A percentile compares a stretch with the other conserved stretches of the same genome.
Evolutionary conservation across 1,140 invertebrate genomes (phyloP).

Genomic region (Scaptomyza pallida): DNA sequence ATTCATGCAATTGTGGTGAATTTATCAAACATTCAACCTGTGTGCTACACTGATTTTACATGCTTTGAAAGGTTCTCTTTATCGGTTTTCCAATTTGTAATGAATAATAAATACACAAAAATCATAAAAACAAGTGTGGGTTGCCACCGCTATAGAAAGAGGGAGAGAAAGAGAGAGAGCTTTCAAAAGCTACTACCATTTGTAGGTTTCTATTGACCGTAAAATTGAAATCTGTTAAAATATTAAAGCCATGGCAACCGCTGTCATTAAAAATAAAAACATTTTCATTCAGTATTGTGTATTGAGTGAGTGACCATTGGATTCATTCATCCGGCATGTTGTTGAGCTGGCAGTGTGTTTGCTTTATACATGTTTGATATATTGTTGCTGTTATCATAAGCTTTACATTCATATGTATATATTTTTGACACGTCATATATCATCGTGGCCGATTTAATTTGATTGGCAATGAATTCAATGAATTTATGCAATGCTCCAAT

Average conservation of each 20-base stretch:
- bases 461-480: constrained; percentile 3
- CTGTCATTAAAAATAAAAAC: not conserved
- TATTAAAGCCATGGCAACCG: not conserved
- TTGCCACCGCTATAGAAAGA: not conserved
- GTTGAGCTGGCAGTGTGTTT: constrained; percentile 28
- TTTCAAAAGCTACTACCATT: too few species aligned
- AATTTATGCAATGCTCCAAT: constrained; percentile 1
- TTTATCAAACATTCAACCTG: constrained; percentile 52
- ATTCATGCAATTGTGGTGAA: constrained; percentile 39
- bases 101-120: constrained; percentile 25
- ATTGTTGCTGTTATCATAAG: constrained; percentile 15
- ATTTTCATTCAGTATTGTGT: not conserved
- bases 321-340: not conserved
- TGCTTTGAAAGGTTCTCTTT: constrained; percentile 21
- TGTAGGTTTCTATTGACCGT: not conserved
- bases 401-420: not conserved
- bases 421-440: constrained; percentile 15
- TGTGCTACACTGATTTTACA: constrained; percentile 16
- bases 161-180: not conserved
- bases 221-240: constrained; percentile 7
- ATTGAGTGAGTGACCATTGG: not conserved
- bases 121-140: not conserved
- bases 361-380: constrained; percentile 45
- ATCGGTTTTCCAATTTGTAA: constrained; percentile 34
- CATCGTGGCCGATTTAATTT: constrained; percentile 16